Conservation (phyloP, 2,888 invertebrate species). For the Dascillus cervinus region DNA sequence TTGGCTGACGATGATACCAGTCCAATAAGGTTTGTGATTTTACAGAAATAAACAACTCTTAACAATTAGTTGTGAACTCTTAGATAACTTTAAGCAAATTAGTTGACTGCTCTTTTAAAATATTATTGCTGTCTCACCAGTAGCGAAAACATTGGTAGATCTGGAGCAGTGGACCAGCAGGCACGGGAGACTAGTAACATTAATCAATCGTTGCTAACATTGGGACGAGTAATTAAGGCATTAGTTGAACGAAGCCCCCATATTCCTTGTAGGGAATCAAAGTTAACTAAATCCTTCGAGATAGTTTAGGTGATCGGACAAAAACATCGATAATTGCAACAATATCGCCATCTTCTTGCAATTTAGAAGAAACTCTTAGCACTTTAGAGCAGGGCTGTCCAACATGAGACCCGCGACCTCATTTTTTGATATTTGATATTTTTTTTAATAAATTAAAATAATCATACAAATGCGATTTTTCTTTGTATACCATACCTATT, state of each 20-base stretch:
- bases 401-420: constrained; percentile 89
- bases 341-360: constrained; percentile 80
- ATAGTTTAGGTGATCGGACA: constrained; percentile 92
- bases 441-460: no score
- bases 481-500: no score
- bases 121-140: no score
- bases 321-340: constrained; percentile 98
- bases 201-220: constrained; percentile 88
- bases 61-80: no score
- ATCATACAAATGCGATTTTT: no score
- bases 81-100: no score
- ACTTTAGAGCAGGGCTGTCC: constrained; percentile 93
- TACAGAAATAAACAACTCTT: no score
- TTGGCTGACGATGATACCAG: no score
- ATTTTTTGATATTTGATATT: no score
- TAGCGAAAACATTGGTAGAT: constrained; percentile 91
- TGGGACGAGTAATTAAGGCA: constrained; percentile 92
- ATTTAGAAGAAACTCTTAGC: constrained; percentile 87
- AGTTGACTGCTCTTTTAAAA: no score
- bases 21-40: no score
- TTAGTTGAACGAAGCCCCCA: constrained; percentile 88
- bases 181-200: constrained; percentile 95
- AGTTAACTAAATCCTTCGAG: constrained; percentile 88
- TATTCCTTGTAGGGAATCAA: constrained; percentile 95
- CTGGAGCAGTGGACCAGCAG: constrained; percentile 80